These are phyloP conservation scores for Drosophila nikananu DNA, from an alignment of 1,140 invertebrate species.

Conservation along the genomic window DNA sequence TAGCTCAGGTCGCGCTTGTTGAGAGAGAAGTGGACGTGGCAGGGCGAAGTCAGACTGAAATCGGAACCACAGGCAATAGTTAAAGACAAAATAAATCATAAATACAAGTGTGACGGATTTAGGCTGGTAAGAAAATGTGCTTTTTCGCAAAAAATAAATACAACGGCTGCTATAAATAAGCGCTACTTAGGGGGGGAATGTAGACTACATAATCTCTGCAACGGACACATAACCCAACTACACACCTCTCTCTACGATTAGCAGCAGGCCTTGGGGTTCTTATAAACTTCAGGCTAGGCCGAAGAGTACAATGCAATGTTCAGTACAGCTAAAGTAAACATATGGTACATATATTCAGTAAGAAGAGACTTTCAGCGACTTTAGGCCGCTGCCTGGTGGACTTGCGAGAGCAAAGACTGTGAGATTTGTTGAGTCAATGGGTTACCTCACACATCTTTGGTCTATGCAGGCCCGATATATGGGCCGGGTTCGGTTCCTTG, in stretches of 20 bases:
- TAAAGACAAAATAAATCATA: neutral
- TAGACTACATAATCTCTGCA: neutral
- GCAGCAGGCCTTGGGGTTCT: constrained; percentile 2
- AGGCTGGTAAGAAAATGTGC: neutral
- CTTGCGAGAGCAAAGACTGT: constrained; percentile 31
- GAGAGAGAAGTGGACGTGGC: constrained; percentile 15
- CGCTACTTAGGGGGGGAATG: neutral
- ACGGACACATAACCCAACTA: constrained; percentile 2
- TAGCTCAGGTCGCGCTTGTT: constrained; percentile 19
- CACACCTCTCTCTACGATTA: constrained; percentile 15
- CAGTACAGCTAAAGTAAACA: constrained; percentile 53
- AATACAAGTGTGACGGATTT: neutral
- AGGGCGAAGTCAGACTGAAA: neutral
- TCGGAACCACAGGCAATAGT: neutral
- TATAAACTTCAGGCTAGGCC: constrained; percentile 54
- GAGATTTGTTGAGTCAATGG: neutral
- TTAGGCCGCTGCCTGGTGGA: constrained; percentile 12
- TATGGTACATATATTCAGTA: constrained; percentile 33
- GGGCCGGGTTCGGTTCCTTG: constrained; percentile 37
- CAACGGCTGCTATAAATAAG: constrained; percentile 3
- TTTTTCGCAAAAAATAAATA: constrained; percentile 1
- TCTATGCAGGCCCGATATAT: constrained; percentile 33
- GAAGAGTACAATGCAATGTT: constrained; percentile 53
- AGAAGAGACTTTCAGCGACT: constrained; percentile 23
- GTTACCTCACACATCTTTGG: constrained; percentile 18